Conservation (phyloP, 2,888 invertebrate species). For the Nephrocerus scutellatus region DNA sequence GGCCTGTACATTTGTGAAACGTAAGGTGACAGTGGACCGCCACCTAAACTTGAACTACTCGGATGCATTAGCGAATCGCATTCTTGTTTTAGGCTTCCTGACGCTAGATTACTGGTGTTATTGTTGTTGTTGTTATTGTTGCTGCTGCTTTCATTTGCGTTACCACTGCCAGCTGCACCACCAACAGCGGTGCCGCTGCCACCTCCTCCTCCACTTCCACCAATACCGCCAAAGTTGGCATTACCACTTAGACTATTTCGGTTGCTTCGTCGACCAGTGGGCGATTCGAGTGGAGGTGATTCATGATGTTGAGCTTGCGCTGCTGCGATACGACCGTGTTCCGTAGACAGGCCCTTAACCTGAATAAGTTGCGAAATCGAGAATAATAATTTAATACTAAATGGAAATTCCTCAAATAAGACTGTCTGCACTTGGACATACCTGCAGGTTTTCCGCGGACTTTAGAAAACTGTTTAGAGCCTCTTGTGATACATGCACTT, state of each 20-base stretch:
- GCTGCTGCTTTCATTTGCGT: too few relatives aligned
- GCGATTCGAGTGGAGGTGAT: conserved; percentile 44
- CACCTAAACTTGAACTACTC: conserved; percentile 38
- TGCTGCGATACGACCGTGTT: conserved; percentile 54
- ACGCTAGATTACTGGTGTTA: conserved; percentile 23
- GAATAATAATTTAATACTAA: too few relatives aligned
- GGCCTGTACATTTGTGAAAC: conserved; percentile 48
- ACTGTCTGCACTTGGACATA: conserved; percentile 42
- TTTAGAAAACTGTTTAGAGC: conserved; percentile 85
- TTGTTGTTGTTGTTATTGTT: too few relatives aligned
- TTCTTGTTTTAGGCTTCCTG: conserved; percentile 45
- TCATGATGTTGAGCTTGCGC: conserved; percentile 47
- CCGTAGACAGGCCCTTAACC: conserved; percentile 72
- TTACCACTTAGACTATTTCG: conserved; percentile 45
- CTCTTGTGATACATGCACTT: conserved; percentile 88
- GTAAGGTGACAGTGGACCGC: conserved; percentile 42
- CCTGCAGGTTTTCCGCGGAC: conserved; percentile 85
- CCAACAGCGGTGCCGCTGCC: conserved; percentile 24
- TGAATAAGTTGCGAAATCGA: conserved; percentile 38
- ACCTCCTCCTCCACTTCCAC: conserved; percentile 36
- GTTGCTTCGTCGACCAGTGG: conserved; percentile 45
- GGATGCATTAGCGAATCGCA: conserved; percentile 48
- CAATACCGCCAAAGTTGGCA: conserved; percentile 43
- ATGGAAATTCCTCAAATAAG: too few relatives aligned
- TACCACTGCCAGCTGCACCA: conserved; percentile 32